Conservation (phyloP, 2,797 vertebrate species). For the Galago senegalensis region DNA sequence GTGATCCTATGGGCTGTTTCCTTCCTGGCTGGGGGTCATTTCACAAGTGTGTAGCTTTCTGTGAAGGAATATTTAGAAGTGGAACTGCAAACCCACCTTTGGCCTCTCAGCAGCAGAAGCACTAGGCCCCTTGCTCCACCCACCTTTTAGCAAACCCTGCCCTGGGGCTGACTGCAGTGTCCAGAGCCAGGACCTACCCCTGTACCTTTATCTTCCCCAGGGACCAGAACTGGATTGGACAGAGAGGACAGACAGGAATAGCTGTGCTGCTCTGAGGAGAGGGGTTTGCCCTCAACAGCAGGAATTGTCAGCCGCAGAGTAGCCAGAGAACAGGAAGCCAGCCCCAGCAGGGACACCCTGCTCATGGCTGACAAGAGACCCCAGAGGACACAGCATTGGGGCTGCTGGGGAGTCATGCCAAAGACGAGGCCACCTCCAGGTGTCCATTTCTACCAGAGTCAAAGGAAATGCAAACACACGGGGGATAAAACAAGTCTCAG, state of each 20-base stretch:
- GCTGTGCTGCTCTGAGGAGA: background rate
- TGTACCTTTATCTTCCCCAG: too few species aligned
- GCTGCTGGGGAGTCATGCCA: background rate
- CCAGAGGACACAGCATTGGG: too few species aligned
- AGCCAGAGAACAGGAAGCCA: background rate
- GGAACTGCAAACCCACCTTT: background rate
- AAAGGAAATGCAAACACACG: background rate
- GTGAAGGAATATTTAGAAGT: background rate
- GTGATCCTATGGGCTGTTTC: too few species aligned
- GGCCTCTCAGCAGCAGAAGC: background rate
- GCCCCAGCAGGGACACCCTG: rapidly evolving
- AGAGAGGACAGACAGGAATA: too few species aligned
- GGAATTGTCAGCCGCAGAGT: background rate
- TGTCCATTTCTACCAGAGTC: background rate
- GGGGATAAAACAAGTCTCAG: background rate
- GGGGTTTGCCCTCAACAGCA: background rate
- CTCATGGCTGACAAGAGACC: background rate
- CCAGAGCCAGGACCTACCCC: too few species aligned
- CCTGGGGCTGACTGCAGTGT: too few species aligned
- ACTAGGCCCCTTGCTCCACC: too few species aligned
- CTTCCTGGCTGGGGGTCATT: background rate
- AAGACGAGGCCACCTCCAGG: rapidly evolving
- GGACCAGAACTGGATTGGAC: too few species aligned
- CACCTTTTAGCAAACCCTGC: background rate
- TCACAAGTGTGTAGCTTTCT: background rate